phyloP scores from a whole-genome alignment of 2,797 vertebrate genomes.

The Pseudochirops cupreus region DNA sequence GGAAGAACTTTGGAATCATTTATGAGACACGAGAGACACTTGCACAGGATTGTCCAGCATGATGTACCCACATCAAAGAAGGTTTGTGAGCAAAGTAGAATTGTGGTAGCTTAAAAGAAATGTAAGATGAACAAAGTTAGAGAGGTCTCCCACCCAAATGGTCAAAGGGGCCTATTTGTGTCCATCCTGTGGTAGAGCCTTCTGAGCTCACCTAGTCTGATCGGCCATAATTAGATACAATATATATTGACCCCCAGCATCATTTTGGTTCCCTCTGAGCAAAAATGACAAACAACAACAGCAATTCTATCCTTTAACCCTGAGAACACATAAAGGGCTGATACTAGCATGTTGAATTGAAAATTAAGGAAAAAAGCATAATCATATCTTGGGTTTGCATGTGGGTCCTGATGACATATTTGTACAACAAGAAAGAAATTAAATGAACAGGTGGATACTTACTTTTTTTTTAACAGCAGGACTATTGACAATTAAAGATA shows the following conservation, averaged over 20 bases:
- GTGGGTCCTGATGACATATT: constrained; percentile 67
- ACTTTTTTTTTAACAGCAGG: not conserved
- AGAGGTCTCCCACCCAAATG: not conserved
- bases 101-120: not conserved
- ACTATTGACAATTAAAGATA: not conserved
- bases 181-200: too few relatives aligned
- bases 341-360: not conserved
- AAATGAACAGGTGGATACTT: constrained; percentile 61
- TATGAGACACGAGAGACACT: not conserved
- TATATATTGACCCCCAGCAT: not conserved
- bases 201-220: not conserved
- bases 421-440: constrained; percentile 73
- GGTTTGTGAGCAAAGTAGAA: not conserved
- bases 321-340: not conserved
- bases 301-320: not conserved
- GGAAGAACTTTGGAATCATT: not conserved
- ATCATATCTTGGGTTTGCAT: constrained; percentile 71
- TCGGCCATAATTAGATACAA: not conserved
- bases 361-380: constrained; percentile 64
- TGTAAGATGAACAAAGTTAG: not conserved
- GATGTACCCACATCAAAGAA: not conserved
- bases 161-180: too few relatives aligned
- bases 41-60: too few relatives aligned
- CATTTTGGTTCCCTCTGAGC: not conserved
- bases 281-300: not conserved